These are phyloP conservation scores for Holacanthus passer DNA, from an alignment of 2,113 vertebrate species.

Conservation along the genomic window DNA sequence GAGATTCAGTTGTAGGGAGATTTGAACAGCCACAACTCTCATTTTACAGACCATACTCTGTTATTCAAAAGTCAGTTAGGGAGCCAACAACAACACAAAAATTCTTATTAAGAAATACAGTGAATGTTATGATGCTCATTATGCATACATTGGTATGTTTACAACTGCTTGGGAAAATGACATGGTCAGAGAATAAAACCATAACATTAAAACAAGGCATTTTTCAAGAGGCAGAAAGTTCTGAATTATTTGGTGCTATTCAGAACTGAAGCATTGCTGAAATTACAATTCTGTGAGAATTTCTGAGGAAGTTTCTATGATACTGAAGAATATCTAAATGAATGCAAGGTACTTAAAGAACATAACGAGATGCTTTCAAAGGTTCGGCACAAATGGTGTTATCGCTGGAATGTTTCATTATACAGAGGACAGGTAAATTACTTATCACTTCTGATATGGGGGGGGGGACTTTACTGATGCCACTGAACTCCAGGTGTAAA, in stretches of 20 bases:
- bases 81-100: background rate
- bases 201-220: background rate
- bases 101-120: background rate
- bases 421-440: too few species aligned
- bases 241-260: background rate
- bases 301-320: background rate
- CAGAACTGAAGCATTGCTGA: background rate
- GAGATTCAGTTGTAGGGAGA: background rate
- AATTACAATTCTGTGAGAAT: background rate
- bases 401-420: too few species aligned
- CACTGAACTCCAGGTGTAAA: background rate
- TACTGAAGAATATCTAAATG: background rate
- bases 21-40: background rate
- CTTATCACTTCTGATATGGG: too few species aligned
- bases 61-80: background rate
- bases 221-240: background rate
- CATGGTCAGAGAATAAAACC: background rate
- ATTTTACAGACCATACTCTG: background rate
- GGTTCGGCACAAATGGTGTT: background rate
- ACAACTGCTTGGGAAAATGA: background rate
- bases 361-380: background rate
- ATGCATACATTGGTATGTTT: background rate
- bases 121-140: background rate
- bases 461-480: background rate
- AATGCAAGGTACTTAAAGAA: background rate